Conservation (phyloP, 2,797 vertebrate genomes). For the Podargus strigoides region DNA sequence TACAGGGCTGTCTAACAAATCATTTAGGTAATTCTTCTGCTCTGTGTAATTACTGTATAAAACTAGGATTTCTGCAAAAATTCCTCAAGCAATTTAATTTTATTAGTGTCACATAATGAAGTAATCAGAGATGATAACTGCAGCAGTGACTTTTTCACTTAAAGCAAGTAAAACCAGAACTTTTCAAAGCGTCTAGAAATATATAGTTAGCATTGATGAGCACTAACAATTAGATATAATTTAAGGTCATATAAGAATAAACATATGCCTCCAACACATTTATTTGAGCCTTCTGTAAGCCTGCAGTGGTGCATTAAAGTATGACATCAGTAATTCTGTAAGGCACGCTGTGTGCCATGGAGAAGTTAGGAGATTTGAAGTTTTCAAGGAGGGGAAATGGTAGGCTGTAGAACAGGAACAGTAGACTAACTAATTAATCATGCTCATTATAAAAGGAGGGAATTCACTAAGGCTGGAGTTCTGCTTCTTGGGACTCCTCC, state of each 20-base stretch:
- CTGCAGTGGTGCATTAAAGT: neutral
- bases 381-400: neutral
- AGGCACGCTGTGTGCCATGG: neutral
- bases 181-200: neutral
- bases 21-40: slow-evolving; percentile 3
- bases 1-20: neutral
- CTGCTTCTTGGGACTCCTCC: too few species aligned
- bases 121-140: neutral
- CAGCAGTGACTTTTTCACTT: neutral
- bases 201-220: neutral
- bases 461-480: too few species aligned
- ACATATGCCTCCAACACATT: neutral
- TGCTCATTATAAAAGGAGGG: too few species aligned
- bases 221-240: neutral
- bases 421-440: too few species aligned
- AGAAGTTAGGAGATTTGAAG: neutral
- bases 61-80: neutral
- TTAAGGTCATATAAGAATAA: neutral
- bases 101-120: slow-evolving; percentile 1
- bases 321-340: neutral
- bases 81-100: neutral
- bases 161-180: neutral
- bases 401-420: neutral
- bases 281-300: neutral
- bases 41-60: neutral